These are phyloP conservation scores for Reticulitermes lucifugus DNA, from an alignment of 2,888 invertebrate genomes.

Conservation along the genomic window DNA sequence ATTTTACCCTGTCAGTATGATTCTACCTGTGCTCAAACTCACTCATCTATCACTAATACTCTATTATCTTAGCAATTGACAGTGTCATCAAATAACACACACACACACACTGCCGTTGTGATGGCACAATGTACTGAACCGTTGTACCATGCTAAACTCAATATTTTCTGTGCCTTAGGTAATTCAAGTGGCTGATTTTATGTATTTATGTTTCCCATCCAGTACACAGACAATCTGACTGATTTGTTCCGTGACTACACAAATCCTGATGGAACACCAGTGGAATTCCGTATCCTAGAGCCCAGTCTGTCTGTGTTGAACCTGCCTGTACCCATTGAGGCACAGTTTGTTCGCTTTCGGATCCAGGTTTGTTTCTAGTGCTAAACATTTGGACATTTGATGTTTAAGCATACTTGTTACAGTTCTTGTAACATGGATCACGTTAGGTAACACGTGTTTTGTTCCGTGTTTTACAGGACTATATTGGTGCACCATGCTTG, in stretches of 20 bases:
- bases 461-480: constrained; percentile 73
- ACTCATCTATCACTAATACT: too few relatives aligned
- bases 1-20: too few relatives aligned
- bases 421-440: neutral
- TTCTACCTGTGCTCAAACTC: too few relatives aligned
- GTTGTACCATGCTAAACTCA: too few relatives aligned
- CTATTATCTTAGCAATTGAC: too few relatives aligned
- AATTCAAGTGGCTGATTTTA: neutral
- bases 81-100: too few relatives aligned
- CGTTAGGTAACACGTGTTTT: neutral
- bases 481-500: constrained; percentile 88
- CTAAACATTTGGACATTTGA: neutral
- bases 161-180: neutral
- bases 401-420: neutral
- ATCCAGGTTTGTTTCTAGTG: constrained; percentile 65
- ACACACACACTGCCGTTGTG: too few relatives aligned
- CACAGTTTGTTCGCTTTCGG: constrained; percentile 87
- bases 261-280: constrained; percentile 92
- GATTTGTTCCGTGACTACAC: constrained; percentile 92
- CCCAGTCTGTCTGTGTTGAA: constrained; percentile 92
- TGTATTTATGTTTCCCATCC: constrained; percentile 58
- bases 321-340: constrained; percentile 91
- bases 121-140: too few relatives aligned
- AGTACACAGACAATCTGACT: constrained; percentile 89
- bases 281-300: constrained; percentile 90